These are phyloP conservation scores for Thalpophila matura DNA, from an alignment of 2,888 invertebrate genomes.

Conservation along the genomic window DNA sequence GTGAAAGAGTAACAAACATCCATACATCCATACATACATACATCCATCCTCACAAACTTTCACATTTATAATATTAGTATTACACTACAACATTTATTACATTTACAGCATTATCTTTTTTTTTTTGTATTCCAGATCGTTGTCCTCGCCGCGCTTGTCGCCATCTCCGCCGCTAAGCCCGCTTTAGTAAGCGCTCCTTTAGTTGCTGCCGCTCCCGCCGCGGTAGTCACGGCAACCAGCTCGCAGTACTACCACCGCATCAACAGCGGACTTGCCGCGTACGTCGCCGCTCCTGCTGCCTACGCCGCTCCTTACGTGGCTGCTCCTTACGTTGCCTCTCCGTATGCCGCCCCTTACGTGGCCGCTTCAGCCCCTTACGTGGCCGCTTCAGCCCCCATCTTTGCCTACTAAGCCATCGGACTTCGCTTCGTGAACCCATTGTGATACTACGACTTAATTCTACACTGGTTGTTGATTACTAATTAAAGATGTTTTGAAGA, in stretches of 20 bases:
- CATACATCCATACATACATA: too few relatives aligned
- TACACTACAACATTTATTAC: too few relatives aligned
- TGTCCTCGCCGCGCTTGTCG: constrained; percentile 80
- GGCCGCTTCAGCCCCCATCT: constrained; percentile 64
- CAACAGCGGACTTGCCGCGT: constrained; percentile 89
- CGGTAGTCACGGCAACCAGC: constrained; percentile 92
- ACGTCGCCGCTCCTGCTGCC: constrained; percentile 83
- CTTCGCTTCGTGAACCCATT: constrained; percentile 41
- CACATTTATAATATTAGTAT: too few relatives aligned
- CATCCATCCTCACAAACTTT: too few relatives aligned
- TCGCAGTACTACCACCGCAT: constrained; percentile 93
- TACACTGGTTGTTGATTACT: constrained; percentile 31
- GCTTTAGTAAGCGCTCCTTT: constrained; percentile 76
- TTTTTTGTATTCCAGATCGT: constrained; percentile 72
- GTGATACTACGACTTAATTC: constrained; percentile 72
- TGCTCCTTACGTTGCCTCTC: constrained; percentile 60
- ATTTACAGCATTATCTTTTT: background rate
- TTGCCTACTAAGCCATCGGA: constrained; percentile 66
- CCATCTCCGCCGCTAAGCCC: constrained; percentile 81
- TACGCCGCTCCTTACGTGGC: constrained; percentile 76
- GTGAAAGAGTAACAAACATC: too few relatives aligned
- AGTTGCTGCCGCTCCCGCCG: constrained; percentile 82
- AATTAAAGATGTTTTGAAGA: constrained; percentile 49
- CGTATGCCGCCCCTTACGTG: constrained; percentile 66
- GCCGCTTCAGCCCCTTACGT: constrained; percentile 64